phyloP scores from a whole-genome alignment of 2,888 invertebrate species.

The Mycalesis mineus region DNA sequence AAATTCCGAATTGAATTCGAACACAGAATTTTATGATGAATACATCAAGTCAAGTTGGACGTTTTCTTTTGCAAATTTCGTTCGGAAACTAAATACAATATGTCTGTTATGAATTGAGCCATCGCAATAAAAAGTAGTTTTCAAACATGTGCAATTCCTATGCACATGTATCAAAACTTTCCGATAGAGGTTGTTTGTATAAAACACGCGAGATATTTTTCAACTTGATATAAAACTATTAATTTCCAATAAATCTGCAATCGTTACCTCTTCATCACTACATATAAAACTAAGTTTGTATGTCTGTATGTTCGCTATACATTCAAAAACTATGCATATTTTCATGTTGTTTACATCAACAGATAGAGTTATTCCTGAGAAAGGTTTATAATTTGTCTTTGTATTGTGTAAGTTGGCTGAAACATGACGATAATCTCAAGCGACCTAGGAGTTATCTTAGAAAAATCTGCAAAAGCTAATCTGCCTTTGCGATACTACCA shows the following conservation, averaged over 20 bases:
- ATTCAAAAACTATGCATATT: too few species aligned
- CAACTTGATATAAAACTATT: neutral
- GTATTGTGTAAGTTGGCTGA: too few species aligned
- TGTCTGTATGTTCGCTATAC: too few species aligned
- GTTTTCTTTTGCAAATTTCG: neutral
- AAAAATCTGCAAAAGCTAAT: too few species aligned
- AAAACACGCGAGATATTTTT: neutral
- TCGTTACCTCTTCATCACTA: neutral
- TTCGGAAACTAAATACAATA: neutral
- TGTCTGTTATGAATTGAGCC: constrained; percentile 6
- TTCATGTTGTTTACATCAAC: too few species aligned
- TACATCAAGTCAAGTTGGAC: constrained; percentile 5
- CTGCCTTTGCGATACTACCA: too few species aligned
- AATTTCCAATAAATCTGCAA: neutral
- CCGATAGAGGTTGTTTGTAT: neutral
- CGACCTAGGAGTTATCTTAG: too few species aligned
- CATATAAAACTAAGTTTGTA: neutral
- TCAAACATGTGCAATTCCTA: neutral
- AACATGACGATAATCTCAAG: too few species aligned
- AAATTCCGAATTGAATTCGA: neutral
- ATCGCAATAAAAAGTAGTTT: neutral
- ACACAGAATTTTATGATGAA: neutral
- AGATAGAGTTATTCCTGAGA: too few species aligned
- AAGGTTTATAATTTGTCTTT: too few species aligned
- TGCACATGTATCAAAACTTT: constrained; percentile 3